These are phyloP conservation scores for Lochmaea capreae DNA, from an alignment of 2,888 invertebrate species.

Conservation along the genomic window DNA sequence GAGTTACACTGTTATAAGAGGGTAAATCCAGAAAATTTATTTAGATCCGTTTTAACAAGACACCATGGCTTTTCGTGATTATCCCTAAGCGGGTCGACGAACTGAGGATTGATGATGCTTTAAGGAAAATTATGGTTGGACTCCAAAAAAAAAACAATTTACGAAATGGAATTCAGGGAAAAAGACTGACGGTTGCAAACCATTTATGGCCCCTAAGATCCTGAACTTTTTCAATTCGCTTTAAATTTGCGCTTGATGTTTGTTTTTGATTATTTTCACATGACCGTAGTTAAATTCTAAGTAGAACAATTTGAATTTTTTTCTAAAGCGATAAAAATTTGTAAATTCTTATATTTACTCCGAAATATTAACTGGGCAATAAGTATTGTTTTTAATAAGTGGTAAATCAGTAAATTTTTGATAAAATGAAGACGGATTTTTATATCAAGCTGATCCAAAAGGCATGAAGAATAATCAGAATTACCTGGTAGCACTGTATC, in stretches of 20 bases:
- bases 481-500: too few species aligned
- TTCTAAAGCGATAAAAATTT: too few species aligned
- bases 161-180: slow-evolving; percentile 5
- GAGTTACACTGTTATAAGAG: too few species aligned
- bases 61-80: neutral
- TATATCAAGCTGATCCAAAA: too few species aligned
- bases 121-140: neutral
- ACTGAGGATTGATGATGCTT: neutral
- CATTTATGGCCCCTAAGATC: neutral
- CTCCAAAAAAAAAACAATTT: neutral
- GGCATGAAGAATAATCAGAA: too few species aligned
- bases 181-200: slow-evolving; percentile 1
- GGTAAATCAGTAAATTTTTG: too few species aligned
- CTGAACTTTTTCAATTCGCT: neutral
- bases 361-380: too few species aligned
- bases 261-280: neutral
- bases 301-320: neutral
- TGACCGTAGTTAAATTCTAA: neutral
- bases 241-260: neutral
- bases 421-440: too few species aligned
- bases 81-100: neutral
- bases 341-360: too few species aligned
- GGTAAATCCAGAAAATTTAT: neutral
- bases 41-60: neutral
- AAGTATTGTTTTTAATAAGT: too few species aligned